Evolutionary conservation across 2,113 vertebrate species (phyloP).

Genomic region (Nestor notabilis): DNA sequence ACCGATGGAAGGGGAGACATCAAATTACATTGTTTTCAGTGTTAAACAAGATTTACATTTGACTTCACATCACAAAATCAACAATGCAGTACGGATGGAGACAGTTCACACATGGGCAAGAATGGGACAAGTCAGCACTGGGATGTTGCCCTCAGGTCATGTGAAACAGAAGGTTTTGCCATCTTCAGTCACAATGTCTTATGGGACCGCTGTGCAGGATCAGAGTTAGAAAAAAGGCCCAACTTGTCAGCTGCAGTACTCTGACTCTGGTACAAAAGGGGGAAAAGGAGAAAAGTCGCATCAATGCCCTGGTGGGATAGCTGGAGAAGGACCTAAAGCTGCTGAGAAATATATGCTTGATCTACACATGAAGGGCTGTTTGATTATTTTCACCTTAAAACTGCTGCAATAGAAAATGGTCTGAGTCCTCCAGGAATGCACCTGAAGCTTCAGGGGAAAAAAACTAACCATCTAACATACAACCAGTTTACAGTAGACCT

Average conservation of each 20-base stretch:
- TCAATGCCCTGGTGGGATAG: neutral
- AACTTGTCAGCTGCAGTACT: neutral
- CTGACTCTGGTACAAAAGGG: neutral
- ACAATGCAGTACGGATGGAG: neutral
- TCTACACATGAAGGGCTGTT: neutral
- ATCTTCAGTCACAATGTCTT: accelerated
- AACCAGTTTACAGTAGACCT: neutral
- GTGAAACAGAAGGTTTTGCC: neutral
- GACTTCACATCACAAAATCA: neutral
- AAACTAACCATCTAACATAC: neutral
- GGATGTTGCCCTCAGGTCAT: too few species aligned
- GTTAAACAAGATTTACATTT: neutral
- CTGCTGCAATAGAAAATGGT: neutral
- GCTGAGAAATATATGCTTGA: neutral
- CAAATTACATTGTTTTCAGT: neutral
- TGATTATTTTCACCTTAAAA: neutral
- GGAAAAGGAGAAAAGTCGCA: neutral
- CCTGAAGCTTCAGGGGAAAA: neutral
- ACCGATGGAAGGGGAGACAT: neutral
- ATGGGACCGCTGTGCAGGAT: accelerated
- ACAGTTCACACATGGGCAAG: neutral
- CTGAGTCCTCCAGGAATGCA: neutral
- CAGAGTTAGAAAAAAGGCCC: neutral
- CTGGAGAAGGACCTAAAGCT: neutral
- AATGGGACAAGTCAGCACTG: neutral